A percentile compares a stretch with the other conserved stretches of the same genome.
phyloP scores from a whole-genome alignment of 2,888 invertebrate genomes.

The Galerucella pusilla region DNA sequence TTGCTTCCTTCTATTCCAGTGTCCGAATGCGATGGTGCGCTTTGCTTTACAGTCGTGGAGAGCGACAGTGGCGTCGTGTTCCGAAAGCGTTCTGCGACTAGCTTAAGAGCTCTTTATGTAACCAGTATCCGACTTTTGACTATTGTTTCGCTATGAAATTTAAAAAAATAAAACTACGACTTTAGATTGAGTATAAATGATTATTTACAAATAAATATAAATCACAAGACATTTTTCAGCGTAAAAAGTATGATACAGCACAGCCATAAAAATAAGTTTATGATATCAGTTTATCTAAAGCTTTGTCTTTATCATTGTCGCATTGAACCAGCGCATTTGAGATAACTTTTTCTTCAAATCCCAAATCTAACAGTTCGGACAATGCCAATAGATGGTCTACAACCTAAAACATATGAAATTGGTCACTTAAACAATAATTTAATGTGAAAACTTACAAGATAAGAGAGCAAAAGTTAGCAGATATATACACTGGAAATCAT shows the following conservation, averaged over 20 bases:
- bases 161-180: neutral
- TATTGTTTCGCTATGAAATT: neutral
- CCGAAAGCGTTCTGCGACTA: too few species aligned
- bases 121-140: too few species aligned
- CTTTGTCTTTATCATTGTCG: slow-evolving; percentile 86
- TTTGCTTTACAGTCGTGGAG: too few species aligned
- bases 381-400: slow-evolving; percentile 85
- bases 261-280: slow-evolving; percentile 65
- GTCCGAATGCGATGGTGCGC: too few species aligned
- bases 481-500: too few species aligned
- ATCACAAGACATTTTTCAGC: slow-evolving; percentile 41
- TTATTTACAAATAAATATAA: slow-evolving; percentile 48
- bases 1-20: too few species aligned
- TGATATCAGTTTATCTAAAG: slow-evolving; percentile 83
- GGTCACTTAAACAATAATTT: slow-evolving; percentile 4
- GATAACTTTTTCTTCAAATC: slow-evolving; percentile 82
- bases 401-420: slow-evolving; percentile 68
- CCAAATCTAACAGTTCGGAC: slow-evolving; percentile 82
- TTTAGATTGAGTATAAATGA: slow-evolving; percentile 39
- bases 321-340: slow-evolving; percentile 79
- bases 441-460: neutral
- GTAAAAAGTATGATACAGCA: slow-evolving; percentile 51
- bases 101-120: too few species aligned
- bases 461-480: too few species aligned
- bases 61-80: too few species aligned